Evolutionary conservation across 2,113 vertebrate genomes (phyloP), one percentile per base, ranked within the genome.

Genomic region (Osmerus mordax): DNA sequence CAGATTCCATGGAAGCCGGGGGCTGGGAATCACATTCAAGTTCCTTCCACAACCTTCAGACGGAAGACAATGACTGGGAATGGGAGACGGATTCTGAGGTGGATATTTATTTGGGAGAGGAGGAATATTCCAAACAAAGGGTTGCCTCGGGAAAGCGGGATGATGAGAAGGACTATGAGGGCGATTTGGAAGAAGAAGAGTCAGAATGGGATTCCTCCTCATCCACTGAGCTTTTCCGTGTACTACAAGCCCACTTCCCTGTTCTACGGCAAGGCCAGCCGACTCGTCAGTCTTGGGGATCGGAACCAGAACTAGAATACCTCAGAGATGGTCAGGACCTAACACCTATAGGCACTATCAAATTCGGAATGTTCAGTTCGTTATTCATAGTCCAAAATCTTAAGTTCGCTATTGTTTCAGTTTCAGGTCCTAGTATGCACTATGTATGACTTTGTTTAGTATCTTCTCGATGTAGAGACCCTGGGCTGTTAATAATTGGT

Each of bases 101-200:
- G 0, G 88, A 91, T 18, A 89, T 87, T 0, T 88, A 88, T 73
- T 82, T 89, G 81, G 88, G 72, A n/a, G 87, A 86, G 70, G 88
- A 87, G 12, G 83, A 88, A 2, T 47, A 36, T 1, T 16, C 53
- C 6, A 67, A 55, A 71, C 64, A 76, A 19, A 78, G 29, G 66
- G 8, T 11, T 29, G 23, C n/a, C 3, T 68, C 70, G 71, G 65
- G 59, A 25, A 83, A 78, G 1, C 41, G 41, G 9, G 41, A 47
- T 53, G 72, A 25, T 36, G 86, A 89, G 2, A 1, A 63, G 69
- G 79, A 89, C 47, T 89, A 89, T 69, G 87, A 89, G 23, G 88
- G 82, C 6, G 84, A 87, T 13, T 83, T 83, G 60, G 89, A 89
- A 65, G 73, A 70, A 23, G 82, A 82, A 3, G 85, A 88, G 12